Evolutionary conservation across 1,140 invertebrate genomes (phyloP), one percentile per base, ranked within the genome.

Genomic region (Aphelenchoides fujianensis): DNA sequence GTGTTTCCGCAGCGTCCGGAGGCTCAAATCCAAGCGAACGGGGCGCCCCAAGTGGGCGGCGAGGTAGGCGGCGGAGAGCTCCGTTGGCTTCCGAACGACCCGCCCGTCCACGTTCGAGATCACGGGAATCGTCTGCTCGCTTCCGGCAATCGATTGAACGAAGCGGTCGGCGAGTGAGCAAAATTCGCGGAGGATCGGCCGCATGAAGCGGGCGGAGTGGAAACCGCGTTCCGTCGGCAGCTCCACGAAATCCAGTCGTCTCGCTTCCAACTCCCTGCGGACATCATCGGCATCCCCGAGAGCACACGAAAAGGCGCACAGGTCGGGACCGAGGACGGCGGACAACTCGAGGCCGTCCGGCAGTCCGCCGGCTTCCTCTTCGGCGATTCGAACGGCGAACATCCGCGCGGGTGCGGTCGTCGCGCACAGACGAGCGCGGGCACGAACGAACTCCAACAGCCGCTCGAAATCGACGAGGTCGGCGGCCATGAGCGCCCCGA

Each of bases 101-200:
- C 54, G 2, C 9, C 79, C 79, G 27, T 84, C 66, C 3, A 77
- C 70, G 53, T 74, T 75, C 9, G 81, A 81, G 23, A 81, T 78
- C 1, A 76, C 31, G 0, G 63, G 34, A 9, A 34, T 69, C 30
- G 59, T 30, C 3, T 57, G 54, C 7, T n/a, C 3, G 5, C 59
- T 3, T 19, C 66, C 36, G 23, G 3, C 16, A 52, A 7, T 12
- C 5, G 19, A 12, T 37, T 63, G 16, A 37, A 9, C 16, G n/a
- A 68, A 63, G 7, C 23, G 1, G 63, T 73, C 7, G 19, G 7
- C 28, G 52, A 70, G 7, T 37, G 64, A 36, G 36, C 72, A 19
- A 55, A 83, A 82, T 12, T 72, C 66, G 12, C 34, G 28, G 28
- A 76, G 41, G 70, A 82, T 81, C 2, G 71, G 67, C 0, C 77